Base-by-base conservation (phyloP, 37 sponge, comb jelly and placozoan species). In the Halichondria panicea region DNA sequence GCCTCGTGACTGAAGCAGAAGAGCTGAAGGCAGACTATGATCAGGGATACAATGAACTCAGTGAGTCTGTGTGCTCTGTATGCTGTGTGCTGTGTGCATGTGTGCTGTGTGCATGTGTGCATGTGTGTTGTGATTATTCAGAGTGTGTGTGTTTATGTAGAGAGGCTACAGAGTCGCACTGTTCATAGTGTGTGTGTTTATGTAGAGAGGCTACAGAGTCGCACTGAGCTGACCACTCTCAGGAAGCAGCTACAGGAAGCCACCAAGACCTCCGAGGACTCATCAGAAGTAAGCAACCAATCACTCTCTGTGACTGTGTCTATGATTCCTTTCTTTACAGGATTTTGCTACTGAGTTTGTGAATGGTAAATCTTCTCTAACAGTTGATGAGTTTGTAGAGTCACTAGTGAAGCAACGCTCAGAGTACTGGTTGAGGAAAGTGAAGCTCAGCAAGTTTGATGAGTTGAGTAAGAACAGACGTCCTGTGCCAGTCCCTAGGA, bases 381-480 rank as follows among this genome's bases (percentile, higher is more conserved):
- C 52, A 53, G n/a, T 36, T 31, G 87, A 86, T 13, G 83, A 82
- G 0, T 86, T 91, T 40, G 21, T 41, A 32, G 55, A 77, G 43
- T 9, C 43, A 37, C 82, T 68, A 44, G 37, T 82, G 5, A 21
- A 78, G 34, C 58, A 37, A 45, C 66, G 92, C 9, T 70, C 67
- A 1, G 36, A 55, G 15, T 91, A 82, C 63, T 86, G 87, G 87
- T 39, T 82, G 57, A 39, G 92, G 8, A 91, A 82, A 52, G 87
- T 86, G 42, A 86, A 91, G 50, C 38, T 66, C 38, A 84, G 86
- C 11, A 86, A 91, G 59, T 53, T 91, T 65, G 74, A 66, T 7
- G 92, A 86, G 11, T 40, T 86, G 55, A 25, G 71, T 0, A 70
- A 76, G 58, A 63, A 66, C 40, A 25, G 1, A 30, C 39, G 36